These are phyloP conservation scores for Zaprionus obscuricornis DNA, from an alignment of 2,888 invertebrate genomes.

Conservation along the genomic window DNA sequence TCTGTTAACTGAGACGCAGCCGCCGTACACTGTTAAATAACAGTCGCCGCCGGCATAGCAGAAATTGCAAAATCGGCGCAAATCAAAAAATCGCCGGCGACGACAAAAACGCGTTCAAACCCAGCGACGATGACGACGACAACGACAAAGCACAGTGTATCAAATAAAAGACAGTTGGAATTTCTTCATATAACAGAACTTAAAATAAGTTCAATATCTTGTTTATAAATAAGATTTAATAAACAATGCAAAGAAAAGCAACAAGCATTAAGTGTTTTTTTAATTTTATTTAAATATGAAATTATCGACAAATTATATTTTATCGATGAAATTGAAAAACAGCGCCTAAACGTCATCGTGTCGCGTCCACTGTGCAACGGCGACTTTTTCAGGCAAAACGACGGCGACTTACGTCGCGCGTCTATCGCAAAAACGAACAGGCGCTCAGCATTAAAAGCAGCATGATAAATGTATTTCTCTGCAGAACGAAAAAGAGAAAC, in stretches of 20 bases:
- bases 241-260: background rate
- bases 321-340: background rate
- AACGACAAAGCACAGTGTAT: conserved; percentile 47
- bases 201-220: no score
- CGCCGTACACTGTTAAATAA: conserved; percentile 45
- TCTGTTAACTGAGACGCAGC: conserved; percentile 35
- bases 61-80: conserved; percentile 74
- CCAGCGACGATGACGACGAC: conserved; percentile 21
- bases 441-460: conserved; percentile 61
- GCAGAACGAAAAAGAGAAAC: conserved; percentile 9
- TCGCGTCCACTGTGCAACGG: conserved; percentile 59
- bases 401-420: conserved; percentile 82
- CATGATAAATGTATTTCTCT: conserved; percentile 17
- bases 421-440: conserved; percentile 83
- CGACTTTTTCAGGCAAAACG: conserved; percentile 73
- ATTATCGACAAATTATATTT: conserved; percentile 13
- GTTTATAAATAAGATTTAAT: background rate
- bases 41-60: conserved; percentile 57
- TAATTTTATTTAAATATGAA: conserved; percentile 2
- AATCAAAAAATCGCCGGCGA: conserved; percentile 75
- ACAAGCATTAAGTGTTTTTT: conserved; percentile 11
- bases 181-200: background rate
- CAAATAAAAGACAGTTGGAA: conserved; percentile 8
- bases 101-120: conserved; percentile 67
- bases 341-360: conserved; percentile 18